These are phyloP conservation scores for Raja brachyura DNA, from an alignment of 2,113 vertebrate genomes.

Conservation along the genomic window DNA sequence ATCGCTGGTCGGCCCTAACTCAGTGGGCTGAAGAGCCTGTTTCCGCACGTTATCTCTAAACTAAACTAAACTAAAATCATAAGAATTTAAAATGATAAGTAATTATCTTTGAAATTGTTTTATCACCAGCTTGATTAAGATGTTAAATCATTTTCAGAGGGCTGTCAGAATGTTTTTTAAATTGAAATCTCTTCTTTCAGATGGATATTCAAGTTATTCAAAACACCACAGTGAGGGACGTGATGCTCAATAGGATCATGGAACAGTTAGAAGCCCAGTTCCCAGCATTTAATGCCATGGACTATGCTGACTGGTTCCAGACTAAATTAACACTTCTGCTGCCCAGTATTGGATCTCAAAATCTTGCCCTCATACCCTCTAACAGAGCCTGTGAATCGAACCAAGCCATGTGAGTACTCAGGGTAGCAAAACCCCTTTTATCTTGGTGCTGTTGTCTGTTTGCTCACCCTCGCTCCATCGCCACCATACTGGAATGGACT, in stretches of 20 bases:
- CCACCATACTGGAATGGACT: not conserved
- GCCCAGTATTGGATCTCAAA: not conserved
- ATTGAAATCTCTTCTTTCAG: not conserved
- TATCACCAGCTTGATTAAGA: not conserved
- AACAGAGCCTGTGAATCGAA: conserved; percentile 13
- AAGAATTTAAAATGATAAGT: not conserved
- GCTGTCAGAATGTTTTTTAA: not conserved
- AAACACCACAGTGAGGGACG: not conserved
- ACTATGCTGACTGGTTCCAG: conserved; percentile 30
- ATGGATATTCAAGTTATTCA: not conserved
- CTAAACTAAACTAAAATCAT: no score
- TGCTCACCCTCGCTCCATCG: no score
- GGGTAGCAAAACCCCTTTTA: no score
- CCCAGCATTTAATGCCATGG: not conserved
- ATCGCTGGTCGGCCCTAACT: no score
- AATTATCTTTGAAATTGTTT: no score
- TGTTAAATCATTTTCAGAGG: not conserved
- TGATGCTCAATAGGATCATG: not conserved
- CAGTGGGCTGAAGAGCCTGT: no score
- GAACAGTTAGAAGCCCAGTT: not conserved
- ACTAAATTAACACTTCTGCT: not conserved
- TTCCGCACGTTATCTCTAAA: no score
- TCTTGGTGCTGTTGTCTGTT: no score
- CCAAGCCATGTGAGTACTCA: not conserved
- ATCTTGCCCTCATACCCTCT: not conserved